phyloP scores from a whole-genome alignment of 2,888 invertebrate species.

The Pedicia rivosa region DNA sequence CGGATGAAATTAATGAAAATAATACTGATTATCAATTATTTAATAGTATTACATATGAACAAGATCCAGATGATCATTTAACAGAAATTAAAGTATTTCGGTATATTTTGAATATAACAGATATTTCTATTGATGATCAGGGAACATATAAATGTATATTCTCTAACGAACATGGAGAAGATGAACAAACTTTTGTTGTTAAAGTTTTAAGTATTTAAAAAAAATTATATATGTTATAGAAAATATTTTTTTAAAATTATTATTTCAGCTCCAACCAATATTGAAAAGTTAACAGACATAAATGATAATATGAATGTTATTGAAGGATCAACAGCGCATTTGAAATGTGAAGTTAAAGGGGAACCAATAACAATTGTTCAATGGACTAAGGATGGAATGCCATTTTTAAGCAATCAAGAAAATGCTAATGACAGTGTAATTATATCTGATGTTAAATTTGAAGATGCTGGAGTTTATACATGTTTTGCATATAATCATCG shows the following conservation, averaged over 20 bases:
- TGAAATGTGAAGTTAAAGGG: constrained; percentile 29
- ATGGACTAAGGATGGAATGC: constrained; percentile 31
- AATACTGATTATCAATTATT: too few species aligned
- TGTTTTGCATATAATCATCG: constrained; percentile 30
- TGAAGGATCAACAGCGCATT: constrained; percentile 12
- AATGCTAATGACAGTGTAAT: constrained; percentile 17
- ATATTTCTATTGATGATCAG: constrained; percentile 7
- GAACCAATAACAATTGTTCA: constrained; percentile 30
- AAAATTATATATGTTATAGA: too few species aligned
- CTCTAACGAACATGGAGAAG: constrained; percentile 2
- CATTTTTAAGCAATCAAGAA: too few species aligned
- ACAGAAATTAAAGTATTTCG: constrained; percentile 10
- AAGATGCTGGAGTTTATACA: constrained; percentile 29
- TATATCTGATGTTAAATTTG: constrained; percentile 21
- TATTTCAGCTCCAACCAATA: constrained; percentile 4
- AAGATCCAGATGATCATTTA: too few species aligned
- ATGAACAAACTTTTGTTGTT: constrained; percentile 28
- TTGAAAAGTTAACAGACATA: neutral
- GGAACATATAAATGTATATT: neutral
- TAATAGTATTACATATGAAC: too few species aligned
- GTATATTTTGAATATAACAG: constrained; percentile 8
- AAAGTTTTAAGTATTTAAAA: constrained; percentile 34
- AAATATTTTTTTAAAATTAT: too few species aligned
- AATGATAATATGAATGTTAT: neutral
- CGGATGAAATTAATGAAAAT: too few species aligned